Evolutionary conservation across 2,797 vertebrate genomes (phyloP), one percentile per base, ranked within the genome.

Genomic region (Pseudochromis fuscus): DNA sequence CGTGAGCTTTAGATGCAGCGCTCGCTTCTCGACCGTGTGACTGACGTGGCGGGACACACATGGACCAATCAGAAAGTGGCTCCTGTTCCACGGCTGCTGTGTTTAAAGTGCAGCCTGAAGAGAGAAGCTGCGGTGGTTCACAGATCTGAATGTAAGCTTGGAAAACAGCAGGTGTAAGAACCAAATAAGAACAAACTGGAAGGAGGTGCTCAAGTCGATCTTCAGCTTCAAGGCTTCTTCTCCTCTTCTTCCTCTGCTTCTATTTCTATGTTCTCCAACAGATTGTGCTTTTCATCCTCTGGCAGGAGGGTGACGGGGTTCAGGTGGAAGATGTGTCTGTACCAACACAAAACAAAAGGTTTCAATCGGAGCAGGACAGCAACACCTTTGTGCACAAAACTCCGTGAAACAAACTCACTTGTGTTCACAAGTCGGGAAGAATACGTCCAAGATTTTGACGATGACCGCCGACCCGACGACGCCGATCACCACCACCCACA

Each of bases 401-500:
- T 1, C 15, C 10, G 1, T 40, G 1, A 45, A 27, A 30, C 7
- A 30, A 37, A 93, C 94, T 94, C 90, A 98, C 97, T 95, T 96
- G 68, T 94, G 94, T 90, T 97, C 95, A 77, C 92, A 94, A 15
- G 93, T 82, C 25, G 97, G 97, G 67, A 95, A 96, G 75, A 98
- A 86, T 58, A 96, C 15, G 82, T 96, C 97, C 81, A 99, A 82
- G 67, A 96, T 88, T 85, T 90, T 95, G 75, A 98, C 89, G 49
- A 98, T 93, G 80, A 96, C 90, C 0, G 94, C 92, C n/a, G 97
- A 97, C 70, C 96, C 96, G 0, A 89, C 87, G 2, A 97, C 87
- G 37, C 97, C 97, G 37, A 96, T 94, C 66, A 97, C 91, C 60
- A 96, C 90, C 57, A 98, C 95, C 73, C 96, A 94, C 93, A 97